A percentile compares a stretch with the other conserved stretches of the same genome.
These are phyloP conservation scores for Cryptoprocta ferox DNA, from an alignment of 2,797 vertebrate species.

Conservation along the genomic window DNA sequence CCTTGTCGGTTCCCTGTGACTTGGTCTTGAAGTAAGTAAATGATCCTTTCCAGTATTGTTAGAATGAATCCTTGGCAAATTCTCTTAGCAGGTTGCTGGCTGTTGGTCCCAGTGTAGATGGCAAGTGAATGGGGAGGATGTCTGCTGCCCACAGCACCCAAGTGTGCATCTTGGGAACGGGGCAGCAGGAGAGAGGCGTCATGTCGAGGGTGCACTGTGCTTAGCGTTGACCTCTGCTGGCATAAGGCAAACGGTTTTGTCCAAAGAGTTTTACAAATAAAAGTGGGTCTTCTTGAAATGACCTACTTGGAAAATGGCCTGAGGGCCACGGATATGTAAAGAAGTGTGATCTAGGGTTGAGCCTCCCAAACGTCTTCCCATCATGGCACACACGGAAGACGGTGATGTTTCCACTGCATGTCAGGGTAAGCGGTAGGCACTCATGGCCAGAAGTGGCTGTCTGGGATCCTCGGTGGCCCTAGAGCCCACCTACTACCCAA, in stretches of 20 bases:
- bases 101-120: not conserved
- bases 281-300: not conserved
- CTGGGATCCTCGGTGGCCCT: not conserved
- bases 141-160: not conserved
- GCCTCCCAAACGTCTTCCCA: not conserved
- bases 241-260: not conserved
- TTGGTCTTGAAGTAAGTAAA: not conserved
- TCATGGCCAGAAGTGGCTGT: not conserved
- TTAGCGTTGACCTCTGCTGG: not conserved
- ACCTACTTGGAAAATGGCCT: not conserved
- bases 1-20: not conserved
- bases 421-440: rapidly evolving
- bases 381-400: not conserved
- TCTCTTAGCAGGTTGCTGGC: not conserved
- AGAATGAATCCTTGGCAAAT: not conserved
- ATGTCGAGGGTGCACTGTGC: not conserved
- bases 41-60: not conserved
- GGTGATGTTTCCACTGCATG: not conserved
- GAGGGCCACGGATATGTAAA: rapidly evolving
- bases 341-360: not conserved
- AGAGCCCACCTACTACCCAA: not conserved
- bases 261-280: not conserved
- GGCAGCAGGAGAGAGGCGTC: no score
- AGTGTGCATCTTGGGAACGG: rapidly evolving
- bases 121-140: not conserved